Percentiles rank a stretch among this genome's conserved stretches.
phyloP scores from a whole-genome alignment of 2,888 invertebrate genomes.

The Taenaris catops region DNA sequence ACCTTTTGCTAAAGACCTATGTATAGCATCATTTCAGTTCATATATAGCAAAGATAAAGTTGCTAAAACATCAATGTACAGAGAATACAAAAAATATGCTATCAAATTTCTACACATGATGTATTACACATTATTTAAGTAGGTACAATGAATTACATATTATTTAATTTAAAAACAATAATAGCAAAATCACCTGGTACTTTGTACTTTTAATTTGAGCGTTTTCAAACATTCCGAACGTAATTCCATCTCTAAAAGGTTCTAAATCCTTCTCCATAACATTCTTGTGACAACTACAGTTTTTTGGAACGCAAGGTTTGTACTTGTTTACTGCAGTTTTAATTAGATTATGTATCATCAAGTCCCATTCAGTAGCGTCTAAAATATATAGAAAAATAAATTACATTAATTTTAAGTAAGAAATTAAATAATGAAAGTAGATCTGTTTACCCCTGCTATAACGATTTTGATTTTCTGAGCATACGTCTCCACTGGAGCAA shows the following conservation, averaged over 20 bases:
- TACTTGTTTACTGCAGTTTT: conserved; percentile 69
- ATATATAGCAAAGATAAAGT: too few species aligned
- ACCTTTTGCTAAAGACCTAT: too few species aligned
- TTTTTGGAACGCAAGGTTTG: conserved; percentile 73
- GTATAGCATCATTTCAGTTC: too few species aligned
- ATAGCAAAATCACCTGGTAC: conserved; percentile 49
- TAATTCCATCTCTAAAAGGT: conserved; percentile 86
- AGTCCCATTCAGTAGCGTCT: conserved; percentile 69
- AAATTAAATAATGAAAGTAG: neutral
- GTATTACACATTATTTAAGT: neutral
- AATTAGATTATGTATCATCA: conserved; percentile 62
- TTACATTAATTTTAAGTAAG: conserved; percentile 1
- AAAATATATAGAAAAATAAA: conserved; percentile 28
- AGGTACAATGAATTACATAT: neutral
- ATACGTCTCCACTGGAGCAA: conserved; percentile 19
- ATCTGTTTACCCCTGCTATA: conserved; percentile 30
- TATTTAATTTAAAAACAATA: neutral
- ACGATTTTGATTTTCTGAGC: conserved; percentile 24
- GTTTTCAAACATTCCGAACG: conserved; percentile 80
- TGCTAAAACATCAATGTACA: too few species aligned
- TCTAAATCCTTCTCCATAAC: conserved; percentile 85
- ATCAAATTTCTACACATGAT: too few species aligned
- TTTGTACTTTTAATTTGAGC: conserved; percentile 69
- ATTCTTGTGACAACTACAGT: conserved; percentile 82
- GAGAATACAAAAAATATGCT: too few species aligned